phyloP scores from a whole-genome alignment of 2,797 vertebrate genomes.

The Phalanger gymnotis region DNA sequence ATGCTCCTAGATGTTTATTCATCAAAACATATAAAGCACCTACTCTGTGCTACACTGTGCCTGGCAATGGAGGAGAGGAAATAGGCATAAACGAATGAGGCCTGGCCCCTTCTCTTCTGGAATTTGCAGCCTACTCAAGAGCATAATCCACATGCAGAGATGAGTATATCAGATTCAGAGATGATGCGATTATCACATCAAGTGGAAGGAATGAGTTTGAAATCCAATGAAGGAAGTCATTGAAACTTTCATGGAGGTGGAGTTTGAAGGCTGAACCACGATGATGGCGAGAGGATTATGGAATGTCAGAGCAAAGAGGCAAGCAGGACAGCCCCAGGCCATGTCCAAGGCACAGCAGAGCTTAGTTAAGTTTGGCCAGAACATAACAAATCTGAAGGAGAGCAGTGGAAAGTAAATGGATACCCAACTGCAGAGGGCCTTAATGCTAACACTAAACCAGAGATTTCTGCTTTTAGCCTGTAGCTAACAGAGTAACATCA shows the following conservation, averaged over 20 bases:
- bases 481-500: neutral
- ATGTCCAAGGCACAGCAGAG: too few relatives aligned
- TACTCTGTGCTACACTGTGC: neutral
- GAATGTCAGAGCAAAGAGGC: too few relatives aligned
- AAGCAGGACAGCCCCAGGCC: too few relatives aligned
- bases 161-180: neutral
- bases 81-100: neutral
- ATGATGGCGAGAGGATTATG: too few relatives aligned
- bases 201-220: neutral
- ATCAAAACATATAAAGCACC: neutral
- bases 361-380: too few relatives aligned
- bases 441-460: neutral
- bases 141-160: neutral
- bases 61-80: neutral
- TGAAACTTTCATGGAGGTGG: too few relatives aligned
- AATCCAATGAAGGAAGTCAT: too few relatives aligned
- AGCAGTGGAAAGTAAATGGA: neutral
- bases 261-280: too few relatives aligned
- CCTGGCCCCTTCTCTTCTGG: neutral
- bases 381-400: neutral
- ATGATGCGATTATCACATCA: neutral
- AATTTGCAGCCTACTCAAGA: neutral
- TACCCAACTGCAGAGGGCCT: neutral
- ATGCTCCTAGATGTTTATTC: neutral
- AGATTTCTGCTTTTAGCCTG: neutral